Evolutionary conservation across 2,797 vertebrate genomes (phyloP).

Genomic region (Chrosomus eos): DNA sequence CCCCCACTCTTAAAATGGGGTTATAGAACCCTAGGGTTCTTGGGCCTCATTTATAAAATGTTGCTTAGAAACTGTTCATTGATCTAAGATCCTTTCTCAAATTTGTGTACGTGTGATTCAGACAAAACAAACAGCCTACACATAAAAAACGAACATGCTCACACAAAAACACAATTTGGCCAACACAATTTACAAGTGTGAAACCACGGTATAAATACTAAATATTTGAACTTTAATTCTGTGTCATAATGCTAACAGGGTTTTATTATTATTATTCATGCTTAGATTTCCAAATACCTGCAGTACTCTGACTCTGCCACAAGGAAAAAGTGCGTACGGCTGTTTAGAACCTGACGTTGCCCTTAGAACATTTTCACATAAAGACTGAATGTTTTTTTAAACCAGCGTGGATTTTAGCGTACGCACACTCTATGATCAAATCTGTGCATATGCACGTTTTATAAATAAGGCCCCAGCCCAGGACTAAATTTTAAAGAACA

Average conservation of each 20-base stretch:
- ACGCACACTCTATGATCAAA: background rate
- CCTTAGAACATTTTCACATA: background rate
- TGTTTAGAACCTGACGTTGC: background rate
- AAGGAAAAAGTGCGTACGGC: background rate
- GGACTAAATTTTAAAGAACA: background rate
- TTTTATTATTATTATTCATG: background rate
- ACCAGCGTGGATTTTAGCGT: background rate
- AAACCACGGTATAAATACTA: background rate
- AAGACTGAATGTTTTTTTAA: background rate
- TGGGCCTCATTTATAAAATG: background rate
- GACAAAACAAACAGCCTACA: background rate
- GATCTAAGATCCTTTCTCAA: background rate
- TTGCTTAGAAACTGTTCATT: background rate
- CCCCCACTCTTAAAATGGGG: too few species aligned
- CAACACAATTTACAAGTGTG: background rate
- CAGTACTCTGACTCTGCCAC: background rate
- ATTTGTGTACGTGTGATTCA: background rate
- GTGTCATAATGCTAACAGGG: background rate
- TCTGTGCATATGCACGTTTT: background rate
- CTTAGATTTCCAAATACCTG: background rate
- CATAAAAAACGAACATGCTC: background rate
- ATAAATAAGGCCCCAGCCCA: background rate
- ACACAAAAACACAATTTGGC: background rate
- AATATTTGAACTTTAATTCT: background rate
- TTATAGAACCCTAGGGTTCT: background rate